These are phyloP conservation scores for Palythoa heliodiscus DNA, from an alignment of 92 coral and sea anemone genomes.

Conservation along the genomic window DNA sequence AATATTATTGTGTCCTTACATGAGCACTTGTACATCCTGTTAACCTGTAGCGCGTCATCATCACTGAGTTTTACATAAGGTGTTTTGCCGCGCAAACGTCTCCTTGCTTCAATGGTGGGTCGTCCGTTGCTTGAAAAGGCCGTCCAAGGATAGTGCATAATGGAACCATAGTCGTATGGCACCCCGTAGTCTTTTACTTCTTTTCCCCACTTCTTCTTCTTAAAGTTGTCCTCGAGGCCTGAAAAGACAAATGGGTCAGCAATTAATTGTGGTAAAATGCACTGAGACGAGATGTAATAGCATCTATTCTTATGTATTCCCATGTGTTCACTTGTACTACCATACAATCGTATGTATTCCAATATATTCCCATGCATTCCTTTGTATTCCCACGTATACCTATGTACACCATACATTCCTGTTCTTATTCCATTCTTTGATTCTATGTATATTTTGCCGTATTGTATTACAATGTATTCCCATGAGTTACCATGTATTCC, in stretches of 20 bases:
- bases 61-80: conserved; percentile 10
- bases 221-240: not conserved
- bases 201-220: not conserved
- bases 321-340: too few relatives aligned
- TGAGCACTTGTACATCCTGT: conserved; percentile 7
- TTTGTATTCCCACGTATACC: too few relatives aligned
- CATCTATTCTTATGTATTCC: too few relatives aligned
- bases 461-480: too few relatives aligned
- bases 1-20: not conserved
- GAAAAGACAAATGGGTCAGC: not conserved
- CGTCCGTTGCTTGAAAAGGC: not conserved
- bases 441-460: too few relatives aligned
- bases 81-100: not conserved
- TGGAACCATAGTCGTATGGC: conserved; percentile 4
- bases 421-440: too few relatives aligned
- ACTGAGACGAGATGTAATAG: too few relatives aligned
- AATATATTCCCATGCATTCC: too few relatives aligned
- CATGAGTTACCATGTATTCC: too few relatives aligned
- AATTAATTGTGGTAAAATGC: too few relatives aligned
- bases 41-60: not conserved
- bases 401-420: too few relatives aligned
- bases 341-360: too few relatives aligned
- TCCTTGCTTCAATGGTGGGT: not conserved
- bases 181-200: conserved; percentile 1
- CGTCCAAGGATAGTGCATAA: conserved; percentile 9